Evolutionary conservation across 2,888 invertebrate genomes (phyloP).

Genomic region (Volucella inflata): DNA sequence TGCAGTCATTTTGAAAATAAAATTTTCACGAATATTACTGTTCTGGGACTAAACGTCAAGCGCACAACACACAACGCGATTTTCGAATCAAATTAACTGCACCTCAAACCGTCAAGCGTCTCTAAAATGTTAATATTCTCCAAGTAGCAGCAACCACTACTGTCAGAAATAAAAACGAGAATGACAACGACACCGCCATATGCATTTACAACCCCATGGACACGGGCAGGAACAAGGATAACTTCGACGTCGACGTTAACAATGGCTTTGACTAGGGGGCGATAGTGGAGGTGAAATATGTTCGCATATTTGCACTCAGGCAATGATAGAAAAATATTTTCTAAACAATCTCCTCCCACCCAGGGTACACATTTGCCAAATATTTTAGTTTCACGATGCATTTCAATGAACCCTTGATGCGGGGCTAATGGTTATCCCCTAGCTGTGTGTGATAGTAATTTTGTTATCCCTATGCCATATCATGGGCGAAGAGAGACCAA

Average conservation of each 20-base stretch:
- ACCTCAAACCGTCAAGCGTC: slow-evolving; percentile 31
- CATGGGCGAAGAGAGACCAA: slow-evolving; percentile 31
- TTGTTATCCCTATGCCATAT: slow-evolving; percentile 60
- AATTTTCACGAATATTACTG: slow-evolving; percentile 53
- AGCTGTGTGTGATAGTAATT: slow-evolving; percentile 58
- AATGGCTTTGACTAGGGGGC: not conserved
- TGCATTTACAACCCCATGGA: not conserved
- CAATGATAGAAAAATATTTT: slow-evolving; percentile 57
- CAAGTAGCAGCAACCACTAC: not conserved
- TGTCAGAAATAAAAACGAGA: slow-evolving; percentile 40
- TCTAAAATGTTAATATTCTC: slow-evolving; percentile 11
- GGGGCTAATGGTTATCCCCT: slow-evolving; percentile 41
- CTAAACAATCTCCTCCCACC: slow-evolving; percentile 34
- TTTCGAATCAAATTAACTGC: slow-evolving; percentile 54
- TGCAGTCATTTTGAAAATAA: slow-evolving; percentile 21
- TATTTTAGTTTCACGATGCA: slow-evolving; percentile 54
- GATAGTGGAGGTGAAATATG: slow-evolving; percentile 50
- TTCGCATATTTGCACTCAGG: slow-evolving; percentile 57
- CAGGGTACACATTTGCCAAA: slow-evolving; percentile 30
- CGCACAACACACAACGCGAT: slow-evolving; percentile 15
- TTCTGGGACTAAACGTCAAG: slow-evolving; percentile 51
- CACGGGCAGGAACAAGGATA: no score
- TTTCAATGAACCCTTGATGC: slow-evolving; percentile 65
- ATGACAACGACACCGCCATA: slow-evolving; percentile 17
- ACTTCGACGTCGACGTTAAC: no score